A percentile compares a stretch with the other conserved stretches of the same genome.
phyloP scores from a whole-genome alignment of 1,140 invertebrate genomes.

The Planococcus citri region DNA sequence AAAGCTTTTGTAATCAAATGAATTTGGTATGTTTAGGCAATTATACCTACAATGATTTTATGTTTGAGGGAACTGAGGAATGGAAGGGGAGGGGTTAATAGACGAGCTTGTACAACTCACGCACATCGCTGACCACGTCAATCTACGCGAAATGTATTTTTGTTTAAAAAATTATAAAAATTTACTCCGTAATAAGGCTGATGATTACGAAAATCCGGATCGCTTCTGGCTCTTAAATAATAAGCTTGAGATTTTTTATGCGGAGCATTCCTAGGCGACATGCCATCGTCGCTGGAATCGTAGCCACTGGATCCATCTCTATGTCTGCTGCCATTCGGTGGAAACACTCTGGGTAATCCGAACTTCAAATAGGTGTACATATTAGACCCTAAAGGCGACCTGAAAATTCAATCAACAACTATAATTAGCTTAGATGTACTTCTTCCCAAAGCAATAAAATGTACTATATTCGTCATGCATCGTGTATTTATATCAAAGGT shows the following conservation, averaged over 20 bases:
- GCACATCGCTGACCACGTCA: no score
- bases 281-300: slow-evolving; percentile 59
- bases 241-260: slow-evolving; percentile 34
- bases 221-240: slow-evolving; percentile 45
- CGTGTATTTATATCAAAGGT: background rate
- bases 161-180: background rate
- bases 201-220: slow-evolving; percentile 61
- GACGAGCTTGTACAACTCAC: no score
- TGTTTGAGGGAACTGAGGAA: no score
- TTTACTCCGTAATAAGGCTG: slow-evolving; percentile 24
- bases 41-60: no score
- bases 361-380: slow-evolving; percentile 90
- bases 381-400: slow-evolving; percentile 68
- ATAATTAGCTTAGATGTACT: no score
- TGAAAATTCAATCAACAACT: slow-evolving; percentile 30
- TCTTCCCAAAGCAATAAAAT: no score
- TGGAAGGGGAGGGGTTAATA: no score
- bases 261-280: slow-evolving; percentile 24
- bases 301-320: slow-evolving; percentile 69
- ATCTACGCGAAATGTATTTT: background rate
- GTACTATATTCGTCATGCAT: no score
- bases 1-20: no score
- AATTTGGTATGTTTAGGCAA: no score
- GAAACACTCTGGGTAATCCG: slow-evolving; percentile 76
- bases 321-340: slow-evolving; percentile 53